phyloP scores from a whole-genome alignment of 1,140 invertebrate genomes.

The Orussus abietinus region DNA sequence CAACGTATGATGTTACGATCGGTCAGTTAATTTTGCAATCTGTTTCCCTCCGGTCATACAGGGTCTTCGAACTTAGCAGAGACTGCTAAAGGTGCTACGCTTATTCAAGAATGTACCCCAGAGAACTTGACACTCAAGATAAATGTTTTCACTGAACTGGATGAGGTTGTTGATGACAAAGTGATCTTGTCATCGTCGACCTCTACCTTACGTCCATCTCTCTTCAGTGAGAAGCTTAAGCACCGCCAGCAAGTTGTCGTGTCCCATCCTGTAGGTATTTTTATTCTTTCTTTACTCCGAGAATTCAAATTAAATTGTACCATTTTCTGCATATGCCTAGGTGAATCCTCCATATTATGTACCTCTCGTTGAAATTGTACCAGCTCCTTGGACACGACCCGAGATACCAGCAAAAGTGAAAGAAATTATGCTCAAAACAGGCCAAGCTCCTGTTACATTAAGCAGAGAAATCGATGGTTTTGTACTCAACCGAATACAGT shows the following conservation, averaged over 20 bases:
- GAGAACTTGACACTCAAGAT: slow-evolving; percentile 83
- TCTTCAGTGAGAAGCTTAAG: slow-evolving; percentile 75
- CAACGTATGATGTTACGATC: too few relatives aligned
- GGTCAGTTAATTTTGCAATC: background rate
- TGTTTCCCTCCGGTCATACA: slow-evolving; percentile 31
- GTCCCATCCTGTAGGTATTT: slow-evolving; percentile 76
- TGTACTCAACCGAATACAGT: slow-evolving; percentile 91
- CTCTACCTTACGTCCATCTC: slow-evolving; percentile 83
- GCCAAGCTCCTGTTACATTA: slow-evolving; percentile 84
- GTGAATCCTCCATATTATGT: slow-evolving; percentile 96
- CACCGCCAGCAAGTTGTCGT: slow-evolving; percentile 74
- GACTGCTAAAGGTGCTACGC: slow-evolving; percentile 66
- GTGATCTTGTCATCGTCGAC: slow-evolving; percentile 87
- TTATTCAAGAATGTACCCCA: slow-evolving; percentile 89
- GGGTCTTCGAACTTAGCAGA: slow-evolving; percentile 65
- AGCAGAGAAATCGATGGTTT: slow-evolving; percentile 88
- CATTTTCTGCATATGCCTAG: slow-evolving; percentile 39
- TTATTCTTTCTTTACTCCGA: slow-evolving; percentile 12
- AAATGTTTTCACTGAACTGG: slow-evolving; percentile 74
- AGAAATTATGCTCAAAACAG: slow-evolving; percentile 80
- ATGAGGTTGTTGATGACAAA: slow-evolving; percentile 66
- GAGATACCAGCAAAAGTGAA: slow-evolving; percentile 67
- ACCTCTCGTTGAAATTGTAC: slow-evolving; percentile 90
- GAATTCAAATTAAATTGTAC: background rate
- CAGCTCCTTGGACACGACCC: slow-evolving; percentile 82